phyloP scores from a whole-genome alignment of 1,140 invertebrate genomes.

The Apocrypta bakeri region DNA sequence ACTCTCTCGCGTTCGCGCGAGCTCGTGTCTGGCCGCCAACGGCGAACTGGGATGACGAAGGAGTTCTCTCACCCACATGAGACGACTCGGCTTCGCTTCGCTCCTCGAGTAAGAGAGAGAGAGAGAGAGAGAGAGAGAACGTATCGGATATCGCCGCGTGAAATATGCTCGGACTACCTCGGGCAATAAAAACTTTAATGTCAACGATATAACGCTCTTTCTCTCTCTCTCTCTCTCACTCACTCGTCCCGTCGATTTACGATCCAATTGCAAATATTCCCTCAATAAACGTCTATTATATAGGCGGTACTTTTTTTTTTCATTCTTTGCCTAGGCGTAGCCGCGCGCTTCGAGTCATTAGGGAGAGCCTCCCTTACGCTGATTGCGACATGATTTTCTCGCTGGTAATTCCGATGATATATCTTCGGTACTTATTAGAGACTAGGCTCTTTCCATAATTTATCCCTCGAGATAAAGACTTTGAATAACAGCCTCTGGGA shows the following conservation, averaged over 20 bases:
- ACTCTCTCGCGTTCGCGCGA: background rate
- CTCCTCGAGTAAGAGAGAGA: background rate
- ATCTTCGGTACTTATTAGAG: background rate
- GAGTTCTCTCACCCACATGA: conserved; percentile 57
- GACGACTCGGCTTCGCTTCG: background rate
- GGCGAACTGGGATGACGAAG: conserved; percentile 53
- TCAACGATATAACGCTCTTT: conserved; percentile 25
- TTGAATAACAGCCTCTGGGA: background rate
- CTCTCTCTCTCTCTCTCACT: background rate
- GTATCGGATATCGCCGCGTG: conserved; percentile 31
- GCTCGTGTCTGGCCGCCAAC: conserved; percentile 50
- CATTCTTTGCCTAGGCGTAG: too few species aligned
- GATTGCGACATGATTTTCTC: conserved; percentile 10
- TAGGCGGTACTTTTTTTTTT: background rate
- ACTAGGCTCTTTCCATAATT: background rate
- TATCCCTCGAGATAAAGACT: background rate
- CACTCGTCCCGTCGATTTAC: conserved; percentile 25
- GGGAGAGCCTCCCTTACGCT: background rate
- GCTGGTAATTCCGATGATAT: conserved; percentile 5
- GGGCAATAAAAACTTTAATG: conserved; percentile 38
- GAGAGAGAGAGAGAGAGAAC: background rate
- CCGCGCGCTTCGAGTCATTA: background rate
- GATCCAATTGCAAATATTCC: conserved; percentile 28
- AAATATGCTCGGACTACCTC: conserved; percentile 11
- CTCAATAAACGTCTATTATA: conserved; percentile 23